These are phyloP conservation scores for Lophochroa leadbeateri DNA, from an alignment of 2,113 vertebrate genomes.

Conservation along the genomic window DNA sequence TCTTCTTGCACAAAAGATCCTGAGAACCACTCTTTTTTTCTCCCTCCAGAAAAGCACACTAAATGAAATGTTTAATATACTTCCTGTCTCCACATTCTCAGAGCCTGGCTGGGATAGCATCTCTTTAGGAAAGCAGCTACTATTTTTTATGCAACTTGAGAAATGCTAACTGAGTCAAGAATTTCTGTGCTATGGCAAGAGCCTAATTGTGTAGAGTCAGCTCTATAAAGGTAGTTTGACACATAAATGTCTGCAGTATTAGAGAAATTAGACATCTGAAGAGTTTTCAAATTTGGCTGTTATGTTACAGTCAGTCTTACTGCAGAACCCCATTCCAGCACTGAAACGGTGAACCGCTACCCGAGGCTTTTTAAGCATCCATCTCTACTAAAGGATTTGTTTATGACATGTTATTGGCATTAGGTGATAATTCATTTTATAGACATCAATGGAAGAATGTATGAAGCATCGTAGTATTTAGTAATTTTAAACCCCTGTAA, in stretches of 20 bases:
- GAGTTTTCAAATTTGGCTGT: background rate
- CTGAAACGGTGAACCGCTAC: background rate
- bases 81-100: slow-evolving; percentile 1
- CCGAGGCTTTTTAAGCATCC: background rate
- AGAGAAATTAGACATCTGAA: background rate
- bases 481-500: background rate
- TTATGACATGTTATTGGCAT: background rate
- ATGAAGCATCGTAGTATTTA: background rate
- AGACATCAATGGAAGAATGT: background rate
- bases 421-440: background rate
- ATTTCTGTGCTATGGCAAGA: background rate
- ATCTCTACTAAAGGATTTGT: background rate
- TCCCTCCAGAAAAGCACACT: background rate
- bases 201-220: background rate
- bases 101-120: background rate
- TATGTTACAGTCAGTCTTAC: background rate
- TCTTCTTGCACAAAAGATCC: slow-evolving; percentile 15
- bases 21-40: background rate
- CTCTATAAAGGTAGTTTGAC: background rate
- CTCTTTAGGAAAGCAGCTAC: background rate
- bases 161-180: background rate
- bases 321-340: background rate
- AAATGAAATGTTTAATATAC: background rate
- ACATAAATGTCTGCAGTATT: background rate
- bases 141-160: background rate